These are phyloP conservation scores for Astyanax mexicanus DNA, from an alignment of 2,797 vertebrate species.

Conservation along the genomic window DNA sequence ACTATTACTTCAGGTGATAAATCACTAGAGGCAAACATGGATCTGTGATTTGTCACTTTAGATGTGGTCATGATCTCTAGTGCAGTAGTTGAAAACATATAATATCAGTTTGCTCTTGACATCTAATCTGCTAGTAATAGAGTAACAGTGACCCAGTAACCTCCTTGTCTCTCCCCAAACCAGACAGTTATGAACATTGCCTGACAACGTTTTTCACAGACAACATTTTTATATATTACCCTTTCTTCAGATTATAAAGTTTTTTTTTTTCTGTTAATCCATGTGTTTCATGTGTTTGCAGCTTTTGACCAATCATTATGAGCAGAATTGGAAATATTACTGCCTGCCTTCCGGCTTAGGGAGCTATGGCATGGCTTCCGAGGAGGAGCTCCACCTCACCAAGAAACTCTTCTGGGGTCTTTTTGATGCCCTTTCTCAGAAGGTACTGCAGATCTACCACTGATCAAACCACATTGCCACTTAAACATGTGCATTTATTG, in stretches of 20 bases:
- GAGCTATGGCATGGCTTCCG: slow-evolving; percentile 89
- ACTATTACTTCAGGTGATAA: slow-evolving; percentile 6
- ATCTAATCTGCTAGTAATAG: slow-evolving; percentile 6
- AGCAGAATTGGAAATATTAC: slow-evolving; percentile 99
- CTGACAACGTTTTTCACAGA: neutral
- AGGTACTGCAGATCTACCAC: slow-evolving; percentile 78
- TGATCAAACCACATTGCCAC: no score
- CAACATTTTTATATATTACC: no score
- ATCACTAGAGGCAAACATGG: slow-evolving; percentile 16
- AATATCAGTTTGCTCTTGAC: neutral
- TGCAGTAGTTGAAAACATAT: slow-evolving; percentile 19
- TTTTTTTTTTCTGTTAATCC: neutral
- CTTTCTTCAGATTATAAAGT: no score
- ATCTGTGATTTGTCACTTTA: slow-evolving; percentile 5
- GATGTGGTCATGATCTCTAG: slow-evolving; percentile 9
- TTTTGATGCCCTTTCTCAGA: slow-evolving; percentile 94
- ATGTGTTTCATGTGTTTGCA: slow-evolving; percentile 61
- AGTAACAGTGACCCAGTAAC: neutral
- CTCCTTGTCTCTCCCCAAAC: neutral
- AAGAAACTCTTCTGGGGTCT: slow-evolving; percentile 99
- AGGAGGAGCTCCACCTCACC: slow-evolving; percentile 94
- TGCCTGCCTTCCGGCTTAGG: slow-evolving; percentile 93
- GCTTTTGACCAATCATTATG: slow-evolving; percentile 96
- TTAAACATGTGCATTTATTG: neutral
- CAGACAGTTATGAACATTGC: neutral